Evolutionary conservation across 2,888 invertebrate genomes (phyloP), one percentile per base, ranked within the genome.

Genomic region (Venusia cambrica): DNA sequence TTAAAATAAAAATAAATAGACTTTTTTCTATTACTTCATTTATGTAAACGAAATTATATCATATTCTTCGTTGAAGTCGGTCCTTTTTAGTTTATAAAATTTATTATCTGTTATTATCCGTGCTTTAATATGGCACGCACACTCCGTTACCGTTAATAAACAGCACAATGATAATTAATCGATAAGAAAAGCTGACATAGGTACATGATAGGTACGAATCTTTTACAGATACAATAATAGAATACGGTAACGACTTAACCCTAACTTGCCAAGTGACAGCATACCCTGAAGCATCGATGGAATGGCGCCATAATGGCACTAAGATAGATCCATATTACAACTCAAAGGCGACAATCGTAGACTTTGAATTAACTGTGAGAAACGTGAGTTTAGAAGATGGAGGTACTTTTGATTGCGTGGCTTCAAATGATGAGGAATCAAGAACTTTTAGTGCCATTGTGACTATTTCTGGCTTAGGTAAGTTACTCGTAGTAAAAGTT

Each of bases 381-480:
- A 65, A 68, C 4, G 78, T 84, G 75, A 54, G 47, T 3, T 25
- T 75, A 4, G 55, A 69, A 2, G 57, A 70, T n/a, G 46, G 62
- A 0, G 84, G 83, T 0, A 48, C 51, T 2, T 85, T 79, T 21
- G 66, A 46, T 22, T 85, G 84, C 38, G 57, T 64, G 42, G 54
- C 64, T 0, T 45, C 29, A 0, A 83, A 83, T 30, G 60, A 48
- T 4, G 53, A 57, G 0, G 56, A 70, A 28, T 45, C 12, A 0
- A 51, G 54, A 37, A 46, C 21, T 0, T 63, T 59, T 37, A 37
- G 20, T 0, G 76, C 74, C 3, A 11, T 21, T 0, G 56, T 83
- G 1, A 42, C 41, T 11, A 70, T 85, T 17, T 64, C 73, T 15
- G 84, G 81, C 12, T 46, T 85, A 38, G 83, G 84, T 81, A 57